Conservation (phyloP, 2,888 invertebrate species). For the Elmis aenea region DNA sequence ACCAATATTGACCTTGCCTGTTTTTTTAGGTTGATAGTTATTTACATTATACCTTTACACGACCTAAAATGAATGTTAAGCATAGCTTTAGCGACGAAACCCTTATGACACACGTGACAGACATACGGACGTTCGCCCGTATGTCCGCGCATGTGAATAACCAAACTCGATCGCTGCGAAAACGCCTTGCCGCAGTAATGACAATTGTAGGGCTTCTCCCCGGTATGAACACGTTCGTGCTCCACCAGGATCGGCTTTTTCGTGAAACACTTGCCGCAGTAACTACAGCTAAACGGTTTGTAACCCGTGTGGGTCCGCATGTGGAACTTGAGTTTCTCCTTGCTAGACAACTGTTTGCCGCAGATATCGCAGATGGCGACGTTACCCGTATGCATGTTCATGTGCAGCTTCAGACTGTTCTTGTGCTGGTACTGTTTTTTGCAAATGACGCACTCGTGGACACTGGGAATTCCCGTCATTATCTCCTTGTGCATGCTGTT, state of each 20-base stretch:
- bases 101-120: conserved; percentile 56
- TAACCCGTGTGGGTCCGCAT: conserved; percentile 42
- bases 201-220: conserved; percentile 48
- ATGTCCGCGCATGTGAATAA: conserved; percentile 61
- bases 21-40: too few relatives aligned
- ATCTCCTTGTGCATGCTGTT: conserved; percentile 40
- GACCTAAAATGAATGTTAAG: conserved; percentile 58
- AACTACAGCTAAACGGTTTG: conserved; percentile 41
- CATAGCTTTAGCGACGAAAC: conserved; percentile 59
- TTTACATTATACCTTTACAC: too few relatives aligned
- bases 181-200: conserved; percentile 59
- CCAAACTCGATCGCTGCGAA: conserved; percentile 59
- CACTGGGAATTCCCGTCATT: conserved; percentile 30
- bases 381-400: conserved; percentile 50
- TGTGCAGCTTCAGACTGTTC: conserved; percentile 44
- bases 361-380: conserved; percentile 56
- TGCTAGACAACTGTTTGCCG: conserved; percentile 52
- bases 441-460: conserved; percentile 45
- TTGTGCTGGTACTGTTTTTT: conserved; percentile 44
- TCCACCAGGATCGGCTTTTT: conserved; percentile 42
- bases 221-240: conserved; percentile 43
- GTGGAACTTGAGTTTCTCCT: conserved; percentile 50
- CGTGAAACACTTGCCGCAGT: conserved; percentile 44
- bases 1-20: too few relatives aligned
- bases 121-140: conserved; percentile 58